A percentile compares a stretch with the other conserved stretches of the same genome.
phyloP scores from a whole-genome alignment of 2,113 vertebrate species.

The Pelecanus crispus region DNA sequence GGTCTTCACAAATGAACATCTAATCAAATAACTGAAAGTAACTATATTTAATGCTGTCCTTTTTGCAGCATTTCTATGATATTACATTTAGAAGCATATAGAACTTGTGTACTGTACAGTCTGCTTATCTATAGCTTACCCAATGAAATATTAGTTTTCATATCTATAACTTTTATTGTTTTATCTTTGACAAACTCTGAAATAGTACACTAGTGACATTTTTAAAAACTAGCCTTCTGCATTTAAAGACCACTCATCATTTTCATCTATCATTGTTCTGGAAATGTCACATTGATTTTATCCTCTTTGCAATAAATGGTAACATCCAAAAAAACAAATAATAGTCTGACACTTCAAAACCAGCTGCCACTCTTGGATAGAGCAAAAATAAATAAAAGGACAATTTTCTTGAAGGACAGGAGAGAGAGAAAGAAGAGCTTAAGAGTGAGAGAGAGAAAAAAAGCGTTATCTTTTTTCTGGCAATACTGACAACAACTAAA shows the following conservation, averaged over 20 bases:
- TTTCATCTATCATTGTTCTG: conserved; percentile 75
- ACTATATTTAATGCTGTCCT: background rate
- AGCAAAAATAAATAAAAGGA: conserved; percentile 74
- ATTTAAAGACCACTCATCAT: conserved; percentile 73
- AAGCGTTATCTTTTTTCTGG: conserved; percentile 19
- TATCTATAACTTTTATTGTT: conserved; percentile 69
- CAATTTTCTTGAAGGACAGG: conserved; percentile 71
- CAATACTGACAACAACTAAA: conserved; percentile 39
- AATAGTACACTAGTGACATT: conserved; percentile 73
- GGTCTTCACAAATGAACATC: background rate
- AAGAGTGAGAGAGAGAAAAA: background rate
- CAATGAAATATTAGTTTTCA: conserved; percentile 69
- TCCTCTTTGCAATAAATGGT: conserved; percentile 75
- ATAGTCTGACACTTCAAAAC: conserved; percentile 72
- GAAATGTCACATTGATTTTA: conserved; percentile 85
- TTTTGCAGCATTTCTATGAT: background rate
- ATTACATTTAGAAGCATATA: conserved; percentile 15
- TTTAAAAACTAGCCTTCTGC: conserved; percentile 70
- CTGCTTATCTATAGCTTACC: conserved; percentile 53
- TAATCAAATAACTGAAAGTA: conserved; percentile 8
- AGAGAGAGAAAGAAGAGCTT: background rate
- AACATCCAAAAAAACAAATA: conserved; percentile 71
- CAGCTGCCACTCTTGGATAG: conserved; percentile 64
- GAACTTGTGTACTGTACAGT: background rate
- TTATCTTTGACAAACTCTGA: conserved; percentile 76